Conservation (phyloP, 2,888 invertebrate genomes). For the Cosmopolites sordidus region DNA sequence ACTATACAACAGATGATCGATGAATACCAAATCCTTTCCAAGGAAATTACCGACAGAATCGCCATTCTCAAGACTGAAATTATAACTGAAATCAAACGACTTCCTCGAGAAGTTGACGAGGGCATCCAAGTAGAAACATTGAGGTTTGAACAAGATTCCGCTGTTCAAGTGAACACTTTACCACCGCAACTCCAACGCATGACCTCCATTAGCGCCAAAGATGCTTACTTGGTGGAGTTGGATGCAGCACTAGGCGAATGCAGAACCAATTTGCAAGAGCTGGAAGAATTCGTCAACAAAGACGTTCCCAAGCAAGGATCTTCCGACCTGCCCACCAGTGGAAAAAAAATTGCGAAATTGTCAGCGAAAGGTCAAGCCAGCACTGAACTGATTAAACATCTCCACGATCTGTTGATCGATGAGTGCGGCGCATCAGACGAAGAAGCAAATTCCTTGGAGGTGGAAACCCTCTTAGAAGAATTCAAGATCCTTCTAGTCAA, state of each 20-base stretch:
- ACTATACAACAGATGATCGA: slow-evolving; percentile 59
- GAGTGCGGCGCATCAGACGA: slow-evolving; percentile 68
- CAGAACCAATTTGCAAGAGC: slow-evolving; percentile 59
- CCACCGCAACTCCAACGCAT: slow-evolving; percentile 55
- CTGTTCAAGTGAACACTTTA: slow-evolving; percentile 79
- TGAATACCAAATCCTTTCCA: slow-evolving; percentile 63
- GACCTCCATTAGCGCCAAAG: slow-evolving; percentile 73
- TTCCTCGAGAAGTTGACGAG: slow-evolving; percentile 53
- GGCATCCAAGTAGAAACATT: slow-evolving; percentile 69
- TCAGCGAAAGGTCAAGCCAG: slow-evolving; percentile 76
- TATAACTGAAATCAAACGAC: slow-evolving; percentile 39
- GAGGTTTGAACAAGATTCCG: slow-evolving; percentile 70
- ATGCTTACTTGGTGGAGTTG: slow-evolving; percentile 76
- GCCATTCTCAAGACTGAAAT: slow-evolving; percentile 48
- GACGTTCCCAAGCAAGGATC: slow-evolving; percentile 54
- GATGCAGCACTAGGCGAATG: slow-evolving; percentile 70
- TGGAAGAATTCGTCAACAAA: slow-evolving; percentile 62
- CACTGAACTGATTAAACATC: slow-evolving; percentile 75
- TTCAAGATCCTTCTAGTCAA: slow-evolving; percentile 65
- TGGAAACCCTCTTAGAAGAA: slow-evolving; percentile 61
- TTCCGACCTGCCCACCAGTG: slow-evolving; percentile 57
- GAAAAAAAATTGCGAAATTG: slow-evolving; percentile 69
- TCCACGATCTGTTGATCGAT: slow-evolving; percentile 67
- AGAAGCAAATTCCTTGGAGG: slow-evolving; percentile 62
- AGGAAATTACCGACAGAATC: slow-evolving; percentile 56